These are phyloP conservation scores for Antheraea mylitta DNA, from an alignment of 1,140 invertebrate species.

Conservation along the genomic window DNA sequence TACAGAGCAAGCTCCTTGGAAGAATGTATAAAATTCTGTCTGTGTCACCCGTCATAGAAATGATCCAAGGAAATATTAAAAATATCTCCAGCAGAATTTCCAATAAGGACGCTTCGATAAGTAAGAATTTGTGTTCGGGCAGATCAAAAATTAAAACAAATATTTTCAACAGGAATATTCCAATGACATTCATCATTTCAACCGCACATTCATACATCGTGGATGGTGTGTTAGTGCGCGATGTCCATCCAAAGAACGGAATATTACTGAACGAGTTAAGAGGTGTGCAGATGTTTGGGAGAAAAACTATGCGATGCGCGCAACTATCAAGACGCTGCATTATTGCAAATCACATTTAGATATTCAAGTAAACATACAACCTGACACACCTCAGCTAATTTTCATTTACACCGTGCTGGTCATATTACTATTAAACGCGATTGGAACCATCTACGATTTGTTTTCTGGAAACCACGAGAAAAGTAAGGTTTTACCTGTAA, in stretches of 20 bases:
- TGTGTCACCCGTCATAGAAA: too few species aligned
- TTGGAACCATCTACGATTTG: conserved; percentile 8
- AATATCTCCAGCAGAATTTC: too few species aligned
- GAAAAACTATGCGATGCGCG: not conserved
- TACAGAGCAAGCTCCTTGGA: too few species aligned
- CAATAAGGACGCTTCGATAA: too few species aligned
- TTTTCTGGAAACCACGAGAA: not conserved
- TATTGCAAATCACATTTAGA: conserved; percentile 10
- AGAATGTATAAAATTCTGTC: too few species aligned
- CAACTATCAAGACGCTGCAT: not conserved
- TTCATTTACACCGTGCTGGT: conserved; percentile 2
- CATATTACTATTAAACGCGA: conserved; percentile 4
- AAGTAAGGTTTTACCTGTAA: not conserved
- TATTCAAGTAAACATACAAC: not conserved
- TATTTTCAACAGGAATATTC: conserved; percentile 10
- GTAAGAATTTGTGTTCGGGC: too few species aligned
- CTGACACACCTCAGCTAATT: not conserved
- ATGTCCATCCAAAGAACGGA: not conserved
- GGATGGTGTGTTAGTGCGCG: conserved; percentile 12
- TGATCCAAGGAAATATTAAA: too few species aligned
- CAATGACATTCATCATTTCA: conserved; percentile 1
- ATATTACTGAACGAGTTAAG: not conserved
- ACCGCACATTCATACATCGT: conserved; percentile 13
- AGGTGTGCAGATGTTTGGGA: not conserved
- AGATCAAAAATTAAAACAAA: not conserved